phyloP scores from a whole-genome alignment of 2,888 invertebrate species.

The Ypsolopha scabrella region DNA sequence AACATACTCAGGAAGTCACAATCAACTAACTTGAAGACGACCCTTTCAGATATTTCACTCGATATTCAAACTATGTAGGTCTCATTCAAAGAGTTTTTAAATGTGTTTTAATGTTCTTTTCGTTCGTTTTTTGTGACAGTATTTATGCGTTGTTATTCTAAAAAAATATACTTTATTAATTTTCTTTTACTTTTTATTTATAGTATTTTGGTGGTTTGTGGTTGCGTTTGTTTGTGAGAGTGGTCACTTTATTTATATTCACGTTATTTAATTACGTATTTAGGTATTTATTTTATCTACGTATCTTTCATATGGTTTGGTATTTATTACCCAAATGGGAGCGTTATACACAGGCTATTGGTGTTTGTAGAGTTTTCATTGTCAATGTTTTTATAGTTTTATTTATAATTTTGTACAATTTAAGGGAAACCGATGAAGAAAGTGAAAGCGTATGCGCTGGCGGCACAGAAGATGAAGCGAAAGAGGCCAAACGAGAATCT shows the following conservation, averaged over 20 bases:
- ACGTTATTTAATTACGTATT: too few relatives aligned
- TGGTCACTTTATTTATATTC: neutral
- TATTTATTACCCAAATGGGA: too few relatives aligned
- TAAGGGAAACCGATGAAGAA: constrained; percentile 59
- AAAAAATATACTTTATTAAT: neutral
- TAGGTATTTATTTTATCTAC: too few relatives aligned
- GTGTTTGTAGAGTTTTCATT: neutral
- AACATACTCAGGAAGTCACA: constrained; percentile 22
- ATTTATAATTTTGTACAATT: constrained; percentile 5
- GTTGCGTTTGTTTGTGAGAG: neutral
- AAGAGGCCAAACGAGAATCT: constrained; percentile 43
- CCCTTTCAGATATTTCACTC: constrained; percentile 29
- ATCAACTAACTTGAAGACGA: constrained; percentile 19
- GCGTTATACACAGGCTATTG: neutral
- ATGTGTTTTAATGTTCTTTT: neutral
- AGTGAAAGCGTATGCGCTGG: constrained; percentile 54
- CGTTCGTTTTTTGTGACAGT: neutral
- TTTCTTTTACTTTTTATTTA: neutral
- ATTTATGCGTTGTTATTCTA: neutral
- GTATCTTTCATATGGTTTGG: too few relatives aligned
- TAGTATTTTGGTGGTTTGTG: constrained; percentile 8
- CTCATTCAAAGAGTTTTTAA: neutral
- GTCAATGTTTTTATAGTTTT: neutral
- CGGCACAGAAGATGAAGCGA: constrained; percentile 46
- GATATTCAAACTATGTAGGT: constrained; percentile 24